A percentile compares a stretch with the other conserved stretches of the same genome.
These are phyloP conservation scores for Panthera leo DNA, from an alignment of 2,113 vertebrate species.

Conservation along the genomic window DNA sequence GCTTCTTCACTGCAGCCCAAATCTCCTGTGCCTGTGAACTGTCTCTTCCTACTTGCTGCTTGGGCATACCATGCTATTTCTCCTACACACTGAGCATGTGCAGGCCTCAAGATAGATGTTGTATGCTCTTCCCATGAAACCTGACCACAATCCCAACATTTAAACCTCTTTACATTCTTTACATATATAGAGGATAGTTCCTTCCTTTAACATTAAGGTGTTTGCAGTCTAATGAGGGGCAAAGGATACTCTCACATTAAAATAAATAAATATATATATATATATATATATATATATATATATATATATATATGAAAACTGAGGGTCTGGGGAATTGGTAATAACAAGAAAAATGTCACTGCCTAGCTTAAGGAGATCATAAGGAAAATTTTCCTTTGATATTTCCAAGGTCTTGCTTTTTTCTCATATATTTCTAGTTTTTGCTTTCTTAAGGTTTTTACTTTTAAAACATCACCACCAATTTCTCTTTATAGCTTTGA, in stretches of 20 bases:
- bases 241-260: neutral
- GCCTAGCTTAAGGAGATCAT: neutral
- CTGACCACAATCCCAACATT: neutral
- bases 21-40: neutral
- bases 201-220: neutral
- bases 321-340: neutral
- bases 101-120: neutral
- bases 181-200: neutral
- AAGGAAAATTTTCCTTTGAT: neutral
- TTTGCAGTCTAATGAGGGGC: neutral
- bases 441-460: neutral
- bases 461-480: neutral
- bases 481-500: neutral
- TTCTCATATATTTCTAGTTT: neutral
- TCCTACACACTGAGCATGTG: neutral
- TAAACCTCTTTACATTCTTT: neutral
- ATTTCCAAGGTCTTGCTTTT: neutral
- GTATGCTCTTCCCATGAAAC: neutral
- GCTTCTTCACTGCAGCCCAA: neutral
- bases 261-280: too few relatives aligned
- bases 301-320: neutral
- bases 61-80: fast-evolving
- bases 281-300: too few relatives aligned
- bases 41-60: neutral
- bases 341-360: neutral